Conservation (phyloP, 2,113 vertebrate genomes). For the Hippolais icterina region DNA sequence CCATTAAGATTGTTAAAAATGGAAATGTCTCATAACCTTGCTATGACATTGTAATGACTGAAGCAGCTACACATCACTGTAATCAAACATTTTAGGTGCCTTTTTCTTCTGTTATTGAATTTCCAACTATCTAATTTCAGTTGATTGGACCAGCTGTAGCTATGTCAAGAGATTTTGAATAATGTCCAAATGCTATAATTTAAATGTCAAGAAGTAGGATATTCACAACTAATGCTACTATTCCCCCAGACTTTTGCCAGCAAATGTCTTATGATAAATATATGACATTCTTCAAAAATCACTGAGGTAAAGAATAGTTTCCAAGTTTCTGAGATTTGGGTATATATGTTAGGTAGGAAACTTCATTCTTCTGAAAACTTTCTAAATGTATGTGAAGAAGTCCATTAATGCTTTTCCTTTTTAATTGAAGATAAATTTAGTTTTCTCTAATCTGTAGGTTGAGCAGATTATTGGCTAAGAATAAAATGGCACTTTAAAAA, state of each 20-base stretch:
- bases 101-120: neutral
- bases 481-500: neutral
- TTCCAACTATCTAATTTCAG: neutral
- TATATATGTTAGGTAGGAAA: neutral
- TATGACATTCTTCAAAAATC: neutral
- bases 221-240: neutral
- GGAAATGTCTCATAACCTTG: slow-evolving; percentile 10
- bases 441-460: neutral
- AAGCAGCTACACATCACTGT: neutral
- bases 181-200: neutral
- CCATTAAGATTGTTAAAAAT: slow-evolving; percentile 35
- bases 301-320: neutral
- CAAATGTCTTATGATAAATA: neutral
- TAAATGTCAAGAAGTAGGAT: slow-evolving; percentile 17
- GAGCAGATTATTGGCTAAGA: neutral
- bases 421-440: neutral
- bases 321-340: neutral
- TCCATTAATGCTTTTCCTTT: neutral
- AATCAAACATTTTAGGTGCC: neutral
- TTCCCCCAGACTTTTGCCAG: neutral
- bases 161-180: neutral
- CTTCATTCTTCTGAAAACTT: neutral
- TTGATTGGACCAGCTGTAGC: neutral
- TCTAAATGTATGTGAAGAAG: neutral
- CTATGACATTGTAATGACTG: neutral